A percentile compares a stretch with the other conserved stretches of the same genome.
These are phyloP conservation scores for Ganaspis sp. DNA, from an alignment of 1,140 invertebrate species.

Conservation along the genomic window DNA sequence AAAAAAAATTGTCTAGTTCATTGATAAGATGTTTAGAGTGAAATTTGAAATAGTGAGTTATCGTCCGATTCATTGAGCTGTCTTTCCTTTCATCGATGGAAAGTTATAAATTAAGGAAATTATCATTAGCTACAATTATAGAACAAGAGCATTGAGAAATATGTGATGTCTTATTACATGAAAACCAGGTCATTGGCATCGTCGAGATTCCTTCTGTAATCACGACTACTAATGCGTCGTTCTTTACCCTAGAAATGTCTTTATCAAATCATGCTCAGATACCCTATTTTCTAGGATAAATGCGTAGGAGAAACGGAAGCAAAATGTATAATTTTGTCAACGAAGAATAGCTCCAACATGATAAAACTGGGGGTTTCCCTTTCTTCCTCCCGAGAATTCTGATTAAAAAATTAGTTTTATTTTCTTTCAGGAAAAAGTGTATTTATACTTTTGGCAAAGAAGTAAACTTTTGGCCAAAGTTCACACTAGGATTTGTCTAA, in stretches of 20 bases:
- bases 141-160: background rate
- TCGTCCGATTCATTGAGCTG: background rate
- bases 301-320: background rate
- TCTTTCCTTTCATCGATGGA: background rate
- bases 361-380: constrained; percentile 35
- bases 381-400: no score
- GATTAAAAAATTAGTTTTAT: no score
- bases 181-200: constrained; percentile 54
- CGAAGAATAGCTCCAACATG: no score
- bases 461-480: no score
- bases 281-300: constrained; percentile 45
- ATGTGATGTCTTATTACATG: background rate
- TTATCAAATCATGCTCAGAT: constrained; percentile 51
- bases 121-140: constrained; percentile 7
- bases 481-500: no score
- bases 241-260: constrained; percentile 49
- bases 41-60: background rate
- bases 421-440: no score
- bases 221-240: constrained; percentile 48
- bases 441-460: no score
- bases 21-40: background rate
- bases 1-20: background rate
- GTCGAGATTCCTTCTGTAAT: constrained; percentile 46
- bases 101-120: constrained; percentile 1
- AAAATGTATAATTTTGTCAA: constrained; percentile 12